These are phyloP conservation scores for Chiloscyllium punctatum DNA, from an alignment of 2,797 vertebrate genomes.

Conservation along the genomic window DNA sequence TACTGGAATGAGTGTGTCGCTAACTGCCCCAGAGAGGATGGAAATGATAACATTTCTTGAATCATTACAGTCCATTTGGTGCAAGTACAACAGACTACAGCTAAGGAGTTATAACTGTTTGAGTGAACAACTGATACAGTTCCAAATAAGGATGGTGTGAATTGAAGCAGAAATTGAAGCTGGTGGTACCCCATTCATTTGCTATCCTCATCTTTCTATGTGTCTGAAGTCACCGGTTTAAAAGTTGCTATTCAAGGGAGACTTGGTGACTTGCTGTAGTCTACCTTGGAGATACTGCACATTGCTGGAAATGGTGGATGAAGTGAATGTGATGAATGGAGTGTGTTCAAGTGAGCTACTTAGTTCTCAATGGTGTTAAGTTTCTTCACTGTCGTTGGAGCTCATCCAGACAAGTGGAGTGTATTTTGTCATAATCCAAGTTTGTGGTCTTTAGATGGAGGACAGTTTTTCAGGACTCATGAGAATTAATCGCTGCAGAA, in stretches of 20 bases:
- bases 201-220: background rate
- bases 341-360: background rate
- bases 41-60: background rate
- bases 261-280: background rate
- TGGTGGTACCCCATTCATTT: background rate
- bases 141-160: background rate
- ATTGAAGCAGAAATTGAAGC: no score
- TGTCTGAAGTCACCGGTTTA: background rate
- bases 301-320: background rate
- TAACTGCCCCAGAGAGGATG: background rate
- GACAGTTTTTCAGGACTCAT: background rate
- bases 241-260: background rate
- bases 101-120: background rate
- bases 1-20: background rate
- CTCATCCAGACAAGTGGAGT: background rate
- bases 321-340: background rate
- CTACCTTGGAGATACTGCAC: background rate
- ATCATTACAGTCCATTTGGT: background rate
- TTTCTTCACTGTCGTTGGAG: background rate
- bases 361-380: background rate
- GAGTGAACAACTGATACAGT: background rate
- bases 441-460: background rate
- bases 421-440: background rate
- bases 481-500: background rate
- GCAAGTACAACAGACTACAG: no score